phyloP scores from a whole-genome alignment of 2,888 invertebrate species.

The Andrena hattorfiana region DNA sequence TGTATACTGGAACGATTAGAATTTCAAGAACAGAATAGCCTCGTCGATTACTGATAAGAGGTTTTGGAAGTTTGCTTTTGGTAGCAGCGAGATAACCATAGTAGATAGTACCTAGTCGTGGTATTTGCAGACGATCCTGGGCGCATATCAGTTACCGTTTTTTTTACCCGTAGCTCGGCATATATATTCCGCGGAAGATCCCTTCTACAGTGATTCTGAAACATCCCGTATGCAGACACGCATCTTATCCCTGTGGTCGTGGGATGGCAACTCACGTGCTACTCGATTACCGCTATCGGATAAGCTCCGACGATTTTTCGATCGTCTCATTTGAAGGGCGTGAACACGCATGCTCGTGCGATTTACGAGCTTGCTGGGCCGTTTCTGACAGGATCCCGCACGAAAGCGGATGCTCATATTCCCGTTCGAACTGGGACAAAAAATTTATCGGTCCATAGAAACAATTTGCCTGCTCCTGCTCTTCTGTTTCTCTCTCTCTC shows the following conservation, averaged over 20 bases:
- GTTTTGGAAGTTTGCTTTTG: too few species aligned
- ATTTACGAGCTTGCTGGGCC: slow-evolving; percentile 54
- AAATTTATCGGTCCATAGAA: slow-evolving; percentile 35
- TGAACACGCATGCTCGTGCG: slow-evolving; percentile 61
- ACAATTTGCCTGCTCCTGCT: slow-evolving; percentile 33
- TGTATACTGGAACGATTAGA: too few species aligned
- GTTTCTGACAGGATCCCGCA: not conserved
- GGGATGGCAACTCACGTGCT: slow-evolving; percentile 41
- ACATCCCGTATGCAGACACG: slow-evolving; percentile 4
- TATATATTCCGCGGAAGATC: not conserved
- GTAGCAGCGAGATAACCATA: too few species aligned
- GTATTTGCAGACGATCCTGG: too few species aligned
- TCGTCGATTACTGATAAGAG: too few species aligned
- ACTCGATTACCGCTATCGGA: slow-evolving; percentile 66
- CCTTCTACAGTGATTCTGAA: not conserved
- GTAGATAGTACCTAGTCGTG: too few species aligned
- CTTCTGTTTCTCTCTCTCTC: too few species aligned
- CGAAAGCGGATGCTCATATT: not conserved
- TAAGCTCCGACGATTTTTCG: slow-evolving; percentile 65
- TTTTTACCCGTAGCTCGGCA: too few species aligned
- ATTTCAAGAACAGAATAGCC: too few species aligned
- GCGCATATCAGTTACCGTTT: too few species aligned
- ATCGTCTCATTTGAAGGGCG: slow-evolving; percentile 67
- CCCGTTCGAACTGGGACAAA: slow-evolving; percentile 21
- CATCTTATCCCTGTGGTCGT: slow-evolving; percentile 28